Percentiles rank a stretch among this genome's conserved stretches.
Conservation (phyloP, 2,888 invertebrate genomes). For the Formica aserva region DNA sequence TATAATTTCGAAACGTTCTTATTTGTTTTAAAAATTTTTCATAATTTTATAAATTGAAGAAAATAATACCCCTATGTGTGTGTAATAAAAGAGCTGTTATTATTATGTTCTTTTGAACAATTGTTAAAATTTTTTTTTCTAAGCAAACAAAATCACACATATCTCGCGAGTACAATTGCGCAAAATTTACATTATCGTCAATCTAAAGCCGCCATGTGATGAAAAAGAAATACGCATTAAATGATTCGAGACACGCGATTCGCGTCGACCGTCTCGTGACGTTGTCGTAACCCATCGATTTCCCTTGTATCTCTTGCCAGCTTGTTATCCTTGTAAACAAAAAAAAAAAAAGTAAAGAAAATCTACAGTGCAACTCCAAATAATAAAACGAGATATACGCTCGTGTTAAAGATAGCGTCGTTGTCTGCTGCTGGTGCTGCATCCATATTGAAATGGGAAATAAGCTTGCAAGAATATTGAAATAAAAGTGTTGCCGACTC, state of each 20-base stretch:
- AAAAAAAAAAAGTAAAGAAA: background rate
- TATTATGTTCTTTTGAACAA: background rate
- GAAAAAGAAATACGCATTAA: constrained; percentile 9
- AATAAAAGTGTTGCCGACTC: background rate
- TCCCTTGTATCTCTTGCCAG: constrained; percentile 7
- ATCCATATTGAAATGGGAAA: constrained; percentile 6
- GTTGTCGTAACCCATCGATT: constrained; percentile 37
- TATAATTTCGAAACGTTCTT: background rate
- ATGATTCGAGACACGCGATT: constrained; percentile 43
- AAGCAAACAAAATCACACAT: constrained; percentile 2
- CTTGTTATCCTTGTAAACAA: background rate
- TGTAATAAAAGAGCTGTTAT: background rate
- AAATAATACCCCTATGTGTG: background rate
- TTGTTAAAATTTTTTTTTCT: background rate
- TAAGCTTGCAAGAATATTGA: constrained; percentile 6
- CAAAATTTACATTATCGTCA: constrained; percentile 24
- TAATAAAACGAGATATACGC: constrained; percentile 9
- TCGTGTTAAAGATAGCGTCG: background rate
- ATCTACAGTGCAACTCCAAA: background rate
- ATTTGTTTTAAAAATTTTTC: background rate
- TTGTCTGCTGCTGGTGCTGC: background rate
- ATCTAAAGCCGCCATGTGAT: background rate
- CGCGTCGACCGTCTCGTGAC: constrained; percentile 30
- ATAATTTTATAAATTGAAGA: background rate
- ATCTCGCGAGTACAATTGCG: background rate